Evolutionary conservation across 2,888 invertebrate genomes (phyloP), one percentile per base, ranked within the genome.

Genomic region (Amitus sp.): DNA sequence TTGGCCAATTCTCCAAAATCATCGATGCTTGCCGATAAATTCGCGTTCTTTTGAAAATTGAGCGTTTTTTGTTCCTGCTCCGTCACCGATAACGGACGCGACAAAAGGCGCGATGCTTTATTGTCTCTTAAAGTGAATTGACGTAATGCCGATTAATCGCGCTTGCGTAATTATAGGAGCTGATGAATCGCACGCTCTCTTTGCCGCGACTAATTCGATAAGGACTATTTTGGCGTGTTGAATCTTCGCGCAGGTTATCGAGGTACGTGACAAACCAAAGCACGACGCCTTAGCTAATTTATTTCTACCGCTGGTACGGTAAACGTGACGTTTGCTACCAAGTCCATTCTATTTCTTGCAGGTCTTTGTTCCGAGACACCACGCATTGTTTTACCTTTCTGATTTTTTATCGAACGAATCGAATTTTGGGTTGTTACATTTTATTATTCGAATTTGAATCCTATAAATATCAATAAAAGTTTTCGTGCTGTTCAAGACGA

Each of bases 1-100:
- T 68, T 63, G 61, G 65, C 62, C 65, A 68, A 60, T 56, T 60
- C 63, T 56, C 55, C 61, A 43, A 54, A 63, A 63, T 54, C 58
- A 67, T 60, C 64, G 52, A 62, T 64, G 46, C 56, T 59, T 61
- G 48, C 40, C 34, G 17, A 13, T 13, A 12, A 15, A 37, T n/a
- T 37, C 12, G 13, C 37, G 15, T 37, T 37, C 37, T 15, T 37
- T 37, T 9, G n/a, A 15, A 37, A 37, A 37, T 37, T 12, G n/a
- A 9, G 30, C n/a, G 4, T 30, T n/a, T 30, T 30, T 30, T 30
- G 30, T 30, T 30, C 30, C 10, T 30, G 27, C n/a, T 30, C 3
- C n/a, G 2, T 30, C 30, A 23, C 7, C 30, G 30, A 30, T 30
- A 30, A 30, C 30, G 30, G n/a, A 23, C 7, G 7, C 4, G 4